Evolutionary conservation across 92 coral and sea anemone species (phyloP).

Genomic region (Heliopora coerulea): DNA sequence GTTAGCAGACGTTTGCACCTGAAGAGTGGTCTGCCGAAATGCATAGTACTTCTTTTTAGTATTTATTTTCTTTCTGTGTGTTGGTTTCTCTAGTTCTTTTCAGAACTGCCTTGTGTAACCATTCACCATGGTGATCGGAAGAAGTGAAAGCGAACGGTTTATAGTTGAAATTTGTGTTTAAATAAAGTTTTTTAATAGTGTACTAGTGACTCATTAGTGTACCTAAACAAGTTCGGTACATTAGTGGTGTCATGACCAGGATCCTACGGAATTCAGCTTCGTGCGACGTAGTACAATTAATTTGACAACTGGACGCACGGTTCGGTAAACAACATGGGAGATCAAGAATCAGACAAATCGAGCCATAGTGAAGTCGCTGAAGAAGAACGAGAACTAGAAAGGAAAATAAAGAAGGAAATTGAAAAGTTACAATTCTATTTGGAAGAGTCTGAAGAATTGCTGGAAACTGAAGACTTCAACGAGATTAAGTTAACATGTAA

Average conservation of each 20-base stretch:
- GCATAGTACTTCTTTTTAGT: no score
- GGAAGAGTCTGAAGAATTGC: conserved; percentile 5
- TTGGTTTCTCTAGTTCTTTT: no score
- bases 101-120: no score
- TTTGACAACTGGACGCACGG: background rate
- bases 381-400: conserved; percentile 38
- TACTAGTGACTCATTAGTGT: background rate
- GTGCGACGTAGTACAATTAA: conserved; percentile 13
- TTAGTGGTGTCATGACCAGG: conserved; percentile 64
- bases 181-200: conserved; percentile 47
- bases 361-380: background rate
- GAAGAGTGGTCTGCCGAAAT: no score
- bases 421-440: conserved; percentile 50
- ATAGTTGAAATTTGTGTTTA: no score
- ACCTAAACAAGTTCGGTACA: conserved; percentile 29
- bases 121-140: no score
- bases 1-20: no score
- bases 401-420: conserved; percentile 49
- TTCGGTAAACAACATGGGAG: conserved; percentile 26
- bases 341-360: background rate
- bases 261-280: background rate
- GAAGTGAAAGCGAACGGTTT: no score
- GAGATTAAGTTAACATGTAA: conserved; percentile 46
- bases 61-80: no score
- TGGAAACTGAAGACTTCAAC: conserved; percentile 41